phyloP scores from a whole-genome alignment of 2,888 invertebrate species.

The Plutella xylostella region DNA sequence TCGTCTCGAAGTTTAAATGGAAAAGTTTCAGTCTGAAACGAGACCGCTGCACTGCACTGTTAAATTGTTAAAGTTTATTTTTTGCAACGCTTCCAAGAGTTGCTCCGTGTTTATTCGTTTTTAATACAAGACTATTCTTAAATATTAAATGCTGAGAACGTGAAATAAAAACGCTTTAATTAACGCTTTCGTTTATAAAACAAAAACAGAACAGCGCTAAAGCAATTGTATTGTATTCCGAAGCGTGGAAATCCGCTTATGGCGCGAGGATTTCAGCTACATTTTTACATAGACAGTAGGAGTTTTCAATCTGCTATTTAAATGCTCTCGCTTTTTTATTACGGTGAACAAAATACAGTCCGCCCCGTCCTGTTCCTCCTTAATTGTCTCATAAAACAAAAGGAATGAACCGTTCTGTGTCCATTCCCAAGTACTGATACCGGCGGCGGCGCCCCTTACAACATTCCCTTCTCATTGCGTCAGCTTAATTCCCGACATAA shows the following conservation, averaged over 20 bases:
- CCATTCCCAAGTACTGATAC: constrained; percentile 25
- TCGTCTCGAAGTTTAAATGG: constrained; percentile 38
- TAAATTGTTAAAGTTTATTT: constrained; percentile 36
- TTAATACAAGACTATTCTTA: not conserved
- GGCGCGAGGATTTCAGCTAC: not conserved
- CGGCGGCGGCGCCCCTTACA: constrained; percentile 25
- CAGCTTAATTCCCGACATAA: constrained; percentile 31
- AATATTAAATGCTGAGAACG: not conserved
- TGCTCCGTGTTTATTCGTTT: not conserved
- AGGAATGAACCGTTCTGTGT: constrained; percentile 40
- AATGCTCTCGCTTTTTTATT: constrained; percentile 33
- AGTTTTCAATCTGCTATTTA: constrained; percentile 43
- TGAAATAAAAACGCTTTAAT: not conserved
- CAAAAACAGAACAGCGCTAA: too few relatives aligned
- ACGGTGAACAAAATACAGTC: constrained; percentile 34
- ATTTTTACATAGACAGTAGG: constrained; percentile 39
- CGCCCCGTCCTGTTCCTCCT: constrained; percentile 35
- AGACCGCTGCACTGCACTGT: constrained; percentile 36
- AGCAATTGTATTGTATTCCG: too few relatives aligned
- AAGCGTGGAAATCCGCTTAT: too few relatives aligned
- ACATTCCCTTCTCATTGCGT: constrained; percentile 29
- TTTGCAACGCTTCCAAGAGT: not conserved
- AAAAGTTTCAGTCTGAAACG: constrained; percentile 47
- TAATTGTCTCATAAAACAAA: constrained; percentile 56
- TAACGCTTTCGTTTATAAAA: too few relatives aligned